Conservation (phyloP, 2,797 vertebrate genomes). For the Odontamblyopus lacepedii region DNA sequence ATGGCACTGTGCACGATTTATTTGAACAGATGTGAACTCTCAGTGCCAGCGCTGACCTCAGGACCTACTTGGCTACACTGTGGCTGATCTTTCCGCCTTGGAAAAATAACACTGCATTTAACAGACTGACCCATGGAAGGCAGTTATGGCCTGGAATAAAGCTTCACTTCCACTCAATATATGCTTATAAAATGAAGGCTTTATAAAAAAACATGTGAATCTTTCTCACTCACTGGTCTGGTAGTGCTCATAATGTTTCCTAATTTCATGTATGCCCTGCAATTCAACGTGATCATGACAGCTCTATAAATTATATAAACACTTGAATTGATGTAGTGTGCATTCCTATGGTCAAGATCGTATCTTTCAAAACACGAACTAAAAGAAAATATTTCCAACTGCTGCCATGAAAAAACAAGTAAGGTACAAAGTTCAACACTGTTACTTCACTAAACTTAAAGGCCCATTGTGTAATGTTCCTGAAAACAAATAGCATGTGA, state of each 20-base stretch:
- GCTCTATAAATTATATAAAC: not conserved
- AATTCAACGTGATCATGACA: not conserved
- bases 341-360: not conserved
- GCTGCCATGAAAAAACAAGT: not conserved
- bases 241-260: not conserved
- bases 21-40: conserved; percentile 80
- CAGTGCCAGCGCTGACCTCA: conserved; percentile 64
- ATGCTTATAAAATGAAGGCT: conserved; percentile 9
- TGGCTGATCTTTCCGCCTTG: conserved; percentile 71
- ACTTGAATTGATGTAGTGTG: not conserved
- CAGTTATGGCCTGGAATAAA: conserved; percentile 33
- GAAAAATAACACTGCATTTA: conserved; percentile 73
- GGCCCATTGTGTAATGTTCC: too few relatives aligned
- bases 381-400: not conserved
- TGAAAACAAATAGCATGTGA: too few relatives aligned
- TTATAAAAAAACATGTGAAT: not conserved
- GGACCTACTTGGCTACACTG: conserved; percentile 68
- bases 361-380: not conserved
- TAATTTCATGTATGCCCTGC: not conserved
- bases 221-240: not conserved
- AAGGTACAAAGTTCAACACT: not conserved
- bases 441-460: not conserved
- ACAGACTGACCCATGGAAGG: conserved; percentile 68
- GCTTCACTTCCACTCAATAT: conserved; percentile 41
- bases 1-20: conserved; percentile 72